phyloP scores from a whole-genome alignment of 2,113 vertebrate genomes.

The Notothenia coriiceps region DNA sequence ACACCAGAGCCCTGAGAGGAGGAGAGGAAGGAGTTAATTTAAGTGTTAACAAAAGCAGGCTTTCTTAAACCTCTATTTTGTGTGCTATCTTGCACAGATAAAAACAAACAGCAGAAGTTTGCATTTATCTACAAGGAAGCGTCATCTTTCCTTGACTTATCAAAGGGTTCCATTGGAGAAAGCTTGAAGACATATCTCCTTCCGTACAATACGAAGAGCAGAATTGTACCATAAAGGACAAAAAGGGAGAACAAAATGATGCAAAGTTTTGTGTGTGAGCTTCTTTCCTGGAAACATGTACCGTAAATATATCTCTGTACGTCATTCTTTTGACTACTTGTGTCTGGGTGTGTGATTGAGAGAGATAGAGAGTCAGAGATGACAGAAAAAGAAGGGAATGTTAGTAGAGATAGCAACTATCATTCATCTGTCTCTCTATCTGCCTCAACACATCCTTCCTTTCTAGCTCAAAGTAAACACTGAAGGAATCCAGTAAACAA shows the following conservation, averaged over 20 bases:
- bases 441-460: slow-evolving; percentile 30
- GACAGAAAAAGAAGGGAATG: slow-evolving; percentile 10
- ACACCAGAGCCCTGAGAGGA: slow-evolving; percentile 89
- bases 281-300: not conserved
- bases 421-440: slow-evolving; percentile 45
- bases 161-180: not conserved
- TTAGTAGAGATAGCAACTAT: slow-evolving; percentile 50
- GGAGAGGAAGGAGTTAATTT: not conserved
- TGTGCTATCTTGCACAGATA: not conserved
- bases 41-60: no score
- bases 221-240: no score
- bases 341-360: not conserved
- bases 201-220: no score
- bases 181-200: not conserved
- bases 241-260: no score
- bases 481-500: slow-evolving; percentile 27
- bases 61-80: no score
- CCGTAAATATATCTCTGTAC: not conserved
- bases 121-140: slow-evolving; percentile 5
- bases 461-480: slow-evolving; percentile 28
- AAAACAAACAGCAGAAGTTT: slow-evolving; percentile 17
- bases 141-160: not conserved
- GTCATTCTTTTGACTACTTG: not conserved
- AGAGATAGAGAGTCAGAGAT: not conserved
- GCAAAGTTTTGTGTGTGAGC: not conserved